phyloP scores from a whole-genome alignment of 2,888 invertebrate genomes.

The Tribolium freemani region DNA sequence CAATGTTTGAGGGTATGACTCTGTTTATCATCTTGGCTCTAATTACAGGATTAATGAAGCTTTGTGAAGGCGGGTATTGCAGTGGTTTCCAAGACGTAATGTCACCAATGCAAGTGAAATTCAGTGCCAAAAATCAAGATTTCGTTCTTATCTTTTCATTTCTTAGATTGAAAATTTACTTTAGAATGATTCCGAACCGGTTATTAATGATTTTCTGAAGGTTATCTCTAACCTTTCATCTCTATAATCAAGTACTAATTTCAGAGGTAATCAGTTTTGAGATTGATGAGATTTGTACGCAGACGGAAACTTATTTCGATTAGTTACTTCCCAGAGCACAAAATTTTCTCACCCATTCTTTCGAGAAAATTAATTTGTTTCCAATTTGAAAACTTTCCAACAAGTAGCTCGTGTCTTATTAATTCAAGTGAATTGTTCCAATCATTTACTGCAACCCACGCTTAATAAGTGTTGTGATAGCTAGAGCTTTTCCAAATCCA shows the following conservation, averaged over 20 bases:
- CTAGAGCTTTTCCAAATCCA: constrained; percentile 8
- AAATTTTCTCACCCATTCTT: neutral
- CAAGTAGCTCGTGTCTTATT: constrained; percentile 1
- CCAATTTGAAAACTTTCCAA: neutral
- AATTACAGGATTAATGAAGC: constrained; percentile 11
- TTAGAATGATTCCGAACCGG: constrained; percentile 9
- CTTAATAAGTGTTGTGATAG: constrained; percentile 7
- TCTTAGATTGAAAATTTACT: neutral
- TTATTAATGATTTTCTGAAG: constrained; percentile 24
- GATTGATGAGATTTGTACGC: constrained; percentile 5
- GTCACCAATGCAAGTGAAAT: neutral
- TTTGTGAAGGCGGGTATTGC: constrained; percentile 1
- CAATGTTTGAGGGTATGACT: neutral
- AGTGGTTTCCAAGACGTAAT: constrained; percentile 9
- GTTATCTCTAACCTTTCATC: constrained; percentile 18
- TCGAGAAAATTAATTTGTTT: neutral
- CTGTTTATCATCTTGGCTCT: constrained; percentile 17
- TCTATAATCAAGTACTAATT: constrained; percentile 16
- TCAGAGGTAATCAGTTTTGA: constrained; percentile 15
- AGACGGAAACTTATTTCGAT: neutral
- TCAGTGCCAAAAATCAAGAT: neutral
- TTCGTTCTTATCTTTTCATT: neutral
- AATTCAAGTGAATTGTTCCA: constrained; percentile 9
- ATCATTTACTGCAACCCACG: constrained; percentile 13
- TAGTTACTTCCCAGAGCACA: neutral